Evolutionary conservation across 2,888 invertebrate genomes (phyloP).

Genomic region (Philopedon plagiatum): DNA sequence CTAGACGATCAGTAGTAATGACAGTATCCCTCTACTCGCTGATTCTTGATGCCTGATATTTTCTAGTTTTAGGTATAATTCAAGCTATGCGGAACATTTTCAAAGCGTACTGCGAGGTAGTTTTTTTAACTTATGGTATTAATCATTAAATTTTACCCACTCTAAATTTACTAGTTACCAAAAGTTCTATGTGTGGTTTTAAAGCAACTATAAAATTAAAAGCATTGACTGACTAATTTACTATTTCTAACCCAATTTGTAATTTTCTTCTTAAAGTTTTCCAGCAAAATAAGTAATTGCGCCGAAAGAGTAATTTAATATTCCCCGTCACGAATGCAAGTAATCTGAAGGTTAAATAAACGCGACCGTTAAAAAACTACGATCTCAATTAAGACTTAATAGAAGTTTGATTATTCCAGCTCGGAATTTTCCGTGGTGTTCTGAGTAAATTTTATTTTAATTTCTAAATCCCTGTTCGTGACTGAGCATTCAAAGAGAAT

Average conservation of each 20-base stretch:
- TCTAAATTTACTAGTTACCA: too few species aligned
- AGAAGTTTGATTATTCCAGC: conserved; percentile 52
- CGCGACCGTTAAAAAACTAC: conserved; percentile 45
- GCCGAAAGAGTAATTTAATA: conserved; percentile 23
- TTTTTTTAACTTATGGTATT: too few species aligned
- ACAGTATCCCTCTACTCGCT: too few species aligned
- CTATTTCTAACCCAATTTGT: background rate
- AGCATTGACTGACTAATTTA: too few species aligned
- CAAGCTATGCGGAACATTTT: too few species aligned
- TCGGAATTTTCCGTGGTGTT: conserved; percentile 36
- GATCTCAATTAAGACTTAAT: conserved; percentile 52
- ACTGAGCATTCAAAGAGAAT: conserved; percentile 22
- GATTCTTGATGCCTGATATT: too few species aligned
- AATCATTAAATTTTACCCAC: too few species aligned
- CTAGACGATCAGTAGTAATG: too few species aligned
- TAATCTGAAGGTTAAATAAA: conserved; percentile 45
- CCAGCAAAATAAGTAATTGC: conserved; percentile 14
- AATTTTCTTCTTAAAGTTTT: background rate
- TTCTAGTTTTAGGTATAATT: too few species aligned
- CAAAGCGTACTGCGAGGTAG: too few species aligned
- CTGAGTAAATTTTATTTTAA: conserved; percentile 43
- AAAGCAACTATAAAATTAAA: too few species aligned
- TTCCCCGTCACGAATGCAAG: conserved; percentile 39
- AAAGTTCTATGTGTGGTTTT: too few species aligned
- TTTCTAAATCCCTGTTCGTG: conserved; percentile 43